Evolutionary conservation across 2,888 invertebrate genomes (phyloP).

Genomic region (Nemurella pictetii): DNA sequence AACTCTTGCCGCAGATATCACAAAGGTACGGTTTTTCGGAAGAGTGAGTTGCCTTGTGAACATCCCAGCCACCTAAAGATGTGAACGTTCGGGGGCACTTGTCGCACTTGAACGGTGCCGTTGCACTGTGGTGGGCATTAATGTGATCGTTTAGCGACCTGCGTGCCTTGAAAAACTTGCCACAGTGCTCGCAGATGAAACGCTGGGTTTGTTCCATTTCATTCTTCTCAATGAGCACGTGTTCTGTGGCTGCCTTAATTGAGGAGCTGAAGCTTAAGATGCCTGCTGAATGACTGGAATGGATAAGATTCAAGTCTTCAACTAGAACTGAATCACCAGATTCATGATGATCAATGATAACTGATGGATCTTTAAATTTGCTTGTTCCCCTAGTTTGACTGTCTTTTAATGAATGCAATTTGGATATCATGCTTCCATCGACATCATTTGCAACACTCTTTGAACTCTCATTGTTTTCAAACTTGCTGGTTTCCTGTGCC

Average conservation of each 20-base stretch:
- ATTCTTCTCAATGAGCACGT: background rate
- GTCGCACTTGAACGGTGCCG: conserved; percentile 46
- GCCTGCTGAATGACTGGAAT: background rate
- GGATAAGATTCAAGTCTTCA: too few relatives aligned
- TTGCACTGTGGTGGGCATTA: conserved; percentile 44
- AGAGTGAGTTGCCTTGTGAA: conserved; percentile 49
- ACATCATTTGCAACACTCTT: background rate
- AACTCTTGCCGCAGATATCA: conserved; percentile 51
- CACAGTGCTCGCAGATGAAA: conserved; percentile 38
- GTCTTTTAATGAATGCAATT: too few relatives aligned
- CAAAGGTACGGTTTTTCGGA: conserved; percentile 48
- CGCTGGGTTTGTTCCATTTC: background rate
- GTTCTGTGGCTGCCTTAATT: background rate
- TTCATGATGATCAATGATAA: too few relatives aligned
- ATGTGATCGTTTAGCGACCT: conserved; percentile 48
- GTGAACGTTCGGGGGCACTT: conserved; percentile 48
- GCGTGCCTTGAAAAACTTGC: conserved; percentile 32
- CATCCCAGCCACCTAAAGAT: conserved; percentile 49
- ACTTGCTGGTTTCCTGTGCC: background rate
- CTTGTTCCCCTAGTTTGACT: too few relatives aligned
- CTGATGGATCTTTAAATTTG: too few relatives aligned
- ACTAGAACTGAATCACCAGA: too few relatives aligned
- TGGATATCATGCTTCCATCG: background rate
- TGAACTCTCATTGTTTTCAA: background rate
- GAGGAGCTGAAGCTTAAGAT: background rate